Evolutionary conservation across 2,797 vertebrate genomes (phyloP).

Genomic region (Anabacerthia variegaticeps): DNA sequence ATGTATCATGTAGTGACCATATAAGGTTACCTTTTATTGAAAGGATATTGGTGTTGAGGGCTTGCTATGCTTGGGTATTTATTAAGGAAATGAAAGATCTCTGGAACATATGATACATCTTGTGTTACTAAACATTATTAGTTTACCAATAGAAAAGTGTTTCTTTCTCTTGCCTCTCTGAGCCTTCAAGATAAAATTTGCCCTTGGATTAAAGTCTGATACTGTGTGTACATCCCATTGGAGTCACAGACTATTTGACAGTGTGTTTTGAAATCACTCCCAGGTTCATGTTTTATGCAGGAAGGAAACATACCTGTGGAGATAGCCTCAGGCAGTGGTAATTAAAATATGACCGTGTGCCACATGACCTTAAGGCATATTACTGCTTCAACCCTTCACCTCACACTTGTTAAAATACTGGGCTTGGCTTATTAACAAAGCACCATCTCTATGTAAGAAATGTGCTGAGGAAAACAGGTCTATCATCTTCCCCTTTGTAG

Average conservation of each 20-base stretch:
- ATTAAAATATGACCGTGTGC: conserved; percentile 73
- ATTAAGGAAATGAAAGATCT: conserved; percentile 70
- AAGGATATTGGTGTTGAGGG: conserved; percentile 65
- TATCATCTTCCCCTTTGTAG: neutral
- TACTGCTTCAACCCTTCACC: conserved; percentile 65
- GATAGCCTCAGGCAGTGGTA: conserved; percentile 66
- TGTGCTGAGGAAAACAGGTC: neutral
- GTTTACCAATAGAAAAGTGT: conserved; percentile 48
- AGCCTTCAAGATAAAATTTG: conserved; percentile 50
- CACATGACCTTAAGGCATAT: conserved; percentile 69
- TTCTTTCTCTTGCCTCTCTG: neutral
- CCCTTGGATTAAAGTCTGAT: conserved; percentile 62
- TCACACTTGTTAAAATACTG: conserved; percentile 36
- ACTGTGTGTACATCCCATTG: conserved; percentile 36
- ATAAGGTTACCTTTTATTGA: conserved; percentile 69
- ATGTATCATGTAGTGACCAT: conserved; percentile 65
- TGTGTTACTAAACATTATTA: conserved; percentile 33
- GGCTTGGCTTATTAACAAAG: conserved; percentile 50
- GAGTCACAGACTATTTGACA: conserved; percentile 51
- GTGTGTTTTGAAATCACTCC: conserved; percentile 52
- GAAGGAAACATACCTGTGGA: conserved; percentile 75
- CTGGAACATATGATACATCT: neutral
- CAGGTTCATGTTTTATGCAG: conserved; percentile 77
- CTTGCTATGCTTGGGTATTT: conserved; percentile 42
- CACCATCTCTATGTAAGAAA: neutral